Base-by-base conservation (phyloP, 2,888 invertebrate species). In the Dasypogon diadema region DNA sequence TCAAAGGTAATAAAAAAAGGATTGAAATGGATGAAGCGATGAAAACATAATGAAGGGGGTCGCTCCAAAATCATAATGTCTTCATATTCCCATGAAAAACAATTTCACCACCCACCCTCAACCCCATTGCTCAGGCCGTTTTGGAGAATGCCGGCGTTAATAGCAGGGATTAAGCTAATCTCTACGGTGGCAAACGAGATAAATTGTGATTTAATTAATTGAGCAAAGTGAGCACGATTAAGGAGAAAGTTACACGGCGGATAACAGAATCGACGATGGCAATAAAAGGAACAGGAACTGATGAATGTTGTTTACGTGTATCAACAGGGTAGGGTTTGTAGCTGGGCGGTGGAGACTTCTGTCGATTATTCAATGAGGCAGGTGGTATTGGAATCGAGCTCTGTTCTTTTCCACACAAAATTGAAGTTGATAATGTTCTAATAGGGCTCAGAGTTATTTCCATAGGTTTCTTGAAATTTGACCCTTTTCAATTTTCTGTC, bases 161-260 rank as follows among this genome's bases (percentile, higher is more conserved):
- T 26, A 14, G 30, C 30, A 3, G 22, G 37, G 37, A 63, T 63
- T 63, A 63, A n/a, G 34, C 4, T 63, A 63, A 63, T 63, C 60
- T 21, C 21, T n/a, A 2, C 14, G 24, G 60, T 42, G 42, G 30
- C 60, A 34, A 63, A 63, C 42, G 60, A 37, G 42, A 42, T 63
- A 63, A 63, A 63, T 56, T 37, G 37, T 21, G 60, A 37, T 34
- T 34, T 37, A 63, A 63, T 63, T 63, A 63, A 37, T 34, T 63
- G 34, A 37, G 30, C 51, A 4, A 21, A 51, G 1, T 51, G 24
- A 56, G 22, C 2, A 56, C n/a, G 42, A 42, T 42, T 42, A 42
- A 12, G 42, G 10, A 42, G n/a, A 42, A 1, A 6, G 1, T 42
- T 42, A 2, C 42, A 42, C 1, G 42, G 12, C 42, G 3, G 42